Conservation (phyloP, 2,797 vertebrate species). For the Botia kubotai region DNA sequence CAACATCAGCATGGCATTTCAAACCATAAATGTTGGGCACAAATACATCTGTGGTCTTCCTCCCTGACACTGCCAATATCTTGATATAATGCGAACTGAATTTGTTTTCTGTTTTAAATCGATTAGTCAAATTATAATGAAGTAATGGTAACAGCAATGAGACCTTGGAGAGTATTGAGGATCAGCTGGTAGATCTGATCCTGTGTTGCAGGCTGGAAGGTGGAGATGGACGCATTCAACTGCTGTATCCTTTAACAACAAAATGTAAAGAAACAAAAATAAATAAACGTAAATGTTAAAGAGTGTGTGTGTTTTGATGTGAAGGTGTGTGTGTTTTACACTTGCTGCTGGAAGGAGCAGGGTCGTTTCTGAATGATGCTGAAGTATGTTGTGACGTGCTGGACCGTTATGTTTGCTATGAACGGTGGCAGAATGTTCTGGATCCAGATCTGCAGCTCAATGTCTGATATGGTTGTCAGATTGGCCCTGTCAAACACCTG, state of each 20-base stretch:
- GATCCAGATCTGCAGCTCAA: conserved; percentile 68
- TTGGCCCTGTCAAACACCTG: conserved; percentile 74
- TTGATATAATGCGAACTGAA: too few relatives aligned
- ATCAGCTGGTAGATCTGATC: conserved; percentile 67
- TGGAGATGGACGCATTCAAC: conserved; percentile 64
- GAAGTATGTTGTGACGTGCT: conserved; percentile 69
- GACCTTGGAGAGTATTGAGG: conserved; percentile 71
- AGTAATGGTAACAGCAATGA: background rate
- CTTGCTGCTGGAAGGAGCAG: conserved; percentile 66
- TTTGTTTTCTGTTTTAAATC: too few relatives aligned
- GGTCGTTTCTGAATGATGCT: conserved; percentile 63
- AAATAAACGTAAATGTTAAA: too few relatives aligned
- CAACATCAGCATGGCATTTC: too few relatives aligned
- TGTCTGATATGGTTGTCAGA: conserved; percentile 67
- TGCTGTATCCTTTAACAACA: conserved; percentile 63
- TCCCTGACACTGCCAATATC: too few relatives aligned
- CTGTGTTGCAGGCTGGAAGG: conserved; percentile 61
- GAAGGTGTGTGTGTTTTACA: conserved; percentile 60
- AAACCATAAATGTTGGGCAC: too few relatives aligned
- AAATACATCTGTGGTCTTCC: too few relatives aligned
- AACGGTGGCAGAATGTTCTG: conserved; percentile 66
- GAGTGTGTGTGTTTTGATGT: conserved; percentile 4
- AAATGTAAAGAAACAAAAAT: too few relatives aligned
- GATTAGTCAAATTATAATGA: background rate
- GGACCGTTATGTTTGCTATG: conserved; percentile 59